Evolutionary conservation across 92 coral and sea anemone genomes (phyloP), one percentile per base, ranked within the genome.

Genomic region (Porites evermanni): DNA sequence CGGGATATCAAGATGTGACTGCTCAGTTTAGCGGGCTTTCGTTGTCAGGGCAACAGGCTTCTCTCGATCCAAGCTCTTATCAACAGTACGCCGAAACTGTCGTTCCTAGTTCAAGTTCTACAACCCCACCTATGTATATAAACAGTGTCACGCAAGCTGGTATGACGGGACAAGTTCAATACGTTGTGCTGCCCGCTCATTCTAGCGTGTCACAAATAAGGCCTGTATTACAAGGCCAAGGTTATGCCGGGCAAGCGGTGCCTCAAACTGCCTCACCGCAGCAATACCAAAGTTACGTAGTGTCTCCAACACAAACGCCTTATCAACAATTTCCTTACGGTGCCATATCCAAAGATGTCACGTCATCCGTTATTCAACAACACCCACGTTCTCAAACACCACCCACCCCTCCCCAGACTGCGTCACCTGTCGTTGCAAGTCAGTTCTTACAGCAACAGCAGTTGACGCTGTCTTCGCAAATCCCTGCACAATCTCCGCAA

Each of bases 331-430:
- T 86, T 19, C 83, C 85, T 32, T 85, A 85, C 76, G 77, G 88
- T 12, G 67, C 83, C 68, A 16, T 77, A 17, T 68, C 88, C 59
- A 77, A 77, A 68, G 88, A 87, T 52, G 82, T 73, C 8, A 77
- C 95, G 2, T 84, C 90, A 19, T 67, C 94, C 53, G 93, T 89
- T 74, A 84, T 95, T 75, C 89, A 88, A 66, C 90, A 87, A 76
- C 92, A 89, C 90, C 80, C 93, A 75, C 95, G 93, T 26, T 93
- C 98, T 8, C 98, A 96, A 83, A 93, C 98, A 47, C 98, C 99
- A 58, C 97, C 96, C 51, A 95, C 99, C 65, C 99, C 99, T 71
- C 97, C 99, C 24, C 93, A 89, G 38, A 91, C 92, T 8, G 92
- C 93, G 32, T 95, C 98, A 21, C 97, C 99, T 21, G 86, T 87